Conservation (phyloP, 2,113 vertebrate species). For the Peromyscus polionotus region DNA sequence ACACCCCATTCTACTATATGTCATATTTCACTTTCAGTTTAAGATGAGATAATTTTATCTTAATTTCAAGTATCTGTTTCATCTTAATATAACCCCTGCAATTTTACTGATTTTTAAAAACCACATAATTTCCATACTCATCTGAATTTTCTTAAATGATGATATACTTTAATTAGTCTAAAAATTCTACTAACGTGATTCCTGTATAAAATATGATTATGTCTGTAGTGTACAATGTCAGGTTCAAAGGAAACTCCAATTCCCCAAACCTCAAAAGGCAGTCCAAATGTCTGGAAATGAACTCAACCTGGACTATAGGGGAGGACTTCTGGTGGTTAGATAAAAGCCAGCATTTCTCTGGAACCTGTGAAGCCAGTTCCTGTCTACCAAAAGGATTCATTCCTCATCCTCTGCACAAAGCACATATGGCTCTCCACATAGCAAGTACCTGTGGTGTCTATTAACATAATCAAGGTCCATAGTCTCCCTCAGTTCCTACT, state of each 20-base stretch:
- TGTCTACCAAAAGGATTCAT: neutral
- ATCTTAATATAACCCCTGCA: slow-evolving; percentile 60
- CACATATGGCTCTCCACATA: neutral
- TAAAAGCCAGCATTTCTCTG: neutral
- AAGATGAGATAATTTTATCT: slow-evolving; percentile 68
- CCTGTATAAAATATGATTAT: slow-evolving; percentile 59
- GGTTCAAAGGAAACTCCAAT: neutral
- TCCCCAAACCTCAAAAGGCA: neutral
- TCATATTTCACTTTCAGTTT: slow-evolving; percentile 51
- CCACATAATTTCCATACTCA: slow-evolving; percentile 68
- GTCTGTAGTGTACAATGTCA: neutral
- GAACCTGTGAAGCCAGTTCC: neutral
- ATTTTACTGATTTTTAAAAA: slow-evolving; percentile 78
- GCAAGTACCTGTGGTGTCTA: neutral
- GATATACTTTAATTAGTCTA: slow-evolving; percentile 67
- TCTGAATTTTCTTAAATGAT: slow-evolving; percentile 54
- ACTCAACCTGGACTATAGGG: neutral
- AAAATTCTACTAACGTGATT: slow-evolving; percentile 52
- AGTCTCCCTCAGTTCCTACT: neutral
- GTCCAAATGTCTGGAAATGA: neutral
- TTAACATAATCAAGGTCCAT: too few species aligned
- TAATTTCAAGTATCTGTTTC: slow-evolving; percentile 74
- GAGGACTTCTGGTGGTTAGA: neutral
- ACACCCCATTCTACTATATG: slow-evolving; percentile 50
- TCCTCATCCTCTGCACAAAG: neutral